A percentile compares a stretch with the other conserved stretches of the same genome.
Evolutionary conservation across 2,888 invertebrate genomes (phyloP).

Genomic region (Carcina quercana): DNA sequence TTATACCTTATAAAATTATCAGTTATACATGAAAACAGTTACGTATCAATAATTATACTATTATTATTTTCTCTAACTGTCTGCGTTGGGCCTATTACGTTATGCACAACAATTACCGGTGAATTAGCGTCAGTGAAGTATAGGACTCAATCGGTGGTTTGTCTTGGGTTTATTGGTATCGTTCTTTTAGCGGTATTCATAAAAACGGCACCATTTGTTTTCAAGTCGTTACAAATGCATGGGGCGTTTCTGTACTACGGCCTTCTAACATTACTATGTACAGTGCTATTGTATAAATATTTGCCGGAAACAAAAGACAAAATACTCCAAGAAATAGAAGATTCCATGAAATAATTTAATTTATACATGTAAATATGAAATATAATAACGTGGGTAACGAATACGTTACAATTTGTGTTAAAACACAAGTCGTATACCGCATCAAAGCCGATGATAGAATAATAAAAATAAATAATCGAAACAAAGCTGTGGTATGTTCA

Average conservation of each 20-base stretch:
- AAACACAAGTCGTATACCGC: too few species aligned
- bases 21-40: slow-evolving; percentile 13
- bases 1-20: slow-evolving; percentile 1
- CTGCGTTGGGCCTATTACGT: slow-evolving; percentile 10
- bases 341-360: too few species aligned
- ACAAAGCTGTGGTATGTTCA: too few species aligned
- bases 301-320: slow-evolving; percentile 6
- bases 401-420: too few species aligned
- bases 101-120: slow-evolving; percentile 4
- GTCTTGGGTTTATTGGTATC: slow-evolving; percentile 1
- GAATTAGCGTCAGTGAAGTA: slow-evolving; percentile 14
- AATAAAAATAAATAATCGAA: too few species aligned
- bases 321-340: slow-evolving; percentile 3
- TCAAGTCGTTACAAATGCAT: background rate
- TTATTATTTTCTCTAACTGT: slow-evolving; percentile 6
- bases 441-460: too few species aligned
- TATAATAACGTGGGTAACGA: too few species aligned
- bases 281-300: background rate
- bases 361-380: too few species aligned
- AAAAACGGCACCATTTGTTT: slow-evolving; percentile 9
- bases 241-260: slow-evolving; percentile 1
- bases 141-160: slow-evolving; percentile 7
- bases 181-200: slow-evolving; percentile 7
- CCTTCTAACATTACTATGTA: background rate
- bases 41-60: slow-evolving; percentile 21